Percentiles rank a stretch among this genome's conserved stretches.
phyloP scores from a whole-genome alignment of 2,113 vertebrate genomes.

The Capreolus pygargus region DNA sequence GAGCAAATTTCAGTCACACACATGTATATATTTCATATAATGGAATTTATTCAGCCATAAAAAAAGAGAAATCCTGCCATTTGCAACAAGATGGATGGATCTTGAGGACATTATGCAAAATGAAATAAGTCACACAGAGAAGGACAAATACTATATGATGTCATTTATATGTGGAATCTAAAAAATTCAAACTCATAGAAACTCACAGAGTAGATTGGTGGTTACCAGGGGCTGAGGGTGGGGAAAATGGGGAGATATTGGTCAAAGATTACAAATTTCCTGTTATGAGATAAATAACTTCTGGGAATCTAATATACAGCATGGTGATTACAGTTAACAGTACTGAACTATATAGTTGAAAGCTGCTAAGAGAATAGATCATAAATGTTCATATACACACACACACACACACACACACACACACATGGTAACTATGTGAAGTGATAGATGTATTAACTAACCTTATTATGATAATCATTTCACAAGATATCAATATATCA shows the following conservation, averaged over 20 bases:
- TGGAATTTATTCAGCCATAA: not conserved
- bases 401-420: not conserved
- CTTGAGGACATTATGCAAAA: not conserved
- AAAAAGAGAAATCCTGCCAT: not conserved
- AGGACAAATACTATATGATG: not conserved
- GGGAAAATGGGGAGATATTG: not conserved
- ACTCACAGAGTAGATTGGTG: not conserved
- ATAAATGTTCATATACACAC: not conserved
- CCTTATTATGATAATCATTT: not conserved
- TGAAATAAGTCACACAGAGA: not conserved
- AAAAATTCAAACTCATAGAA: not conserved
- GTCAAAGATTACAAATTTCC: not conserved
- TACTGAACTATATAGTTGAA: not conserved
- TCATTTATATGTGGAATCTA: not conserved
- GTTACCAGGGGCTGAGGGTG: not conserved
- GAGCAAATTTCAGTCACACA: not conserved
- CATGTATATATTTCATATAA: not conserved
- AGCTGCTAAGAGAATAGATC: not conserved
- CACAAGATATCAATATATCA: not conserved
- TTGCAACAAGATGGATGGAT: not conserved
- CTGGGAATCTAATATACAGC: not conserved
- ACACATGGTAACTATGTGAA: not conserved
- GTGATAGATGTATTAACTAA: not conserved
- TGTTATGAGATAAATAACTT: not conserved
- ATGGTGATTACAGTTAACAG: not conserved